Base-by-base conservation (phyloP, 2,888 invertebrate genomes). In the Eristalinus aeneus region DNA sequence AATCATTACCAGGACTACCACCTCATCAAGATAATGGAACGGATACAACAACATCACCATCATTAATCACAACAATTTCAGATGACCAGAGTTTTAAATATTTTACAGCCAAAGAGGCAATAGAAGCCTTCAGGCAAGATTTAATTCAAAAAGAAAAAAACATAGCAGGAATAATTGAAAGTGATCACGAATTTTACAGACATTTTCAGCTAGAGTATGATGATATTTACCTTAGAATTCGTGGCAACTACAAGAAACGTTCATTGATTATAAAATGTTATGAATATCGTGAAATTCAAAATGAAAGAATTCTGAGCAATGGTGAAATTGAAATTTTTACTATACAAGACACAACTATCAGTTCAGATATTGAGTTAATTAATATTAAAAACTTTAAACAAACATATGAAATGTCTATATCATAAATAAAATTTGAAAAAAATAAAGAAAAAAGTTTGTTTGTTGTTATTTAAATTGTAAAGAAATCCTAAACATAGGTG, bases 161-260 rank as follows among this genome's bases (percentile, higher is more conserved):
- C 56, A 84, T 84, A 69, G 73, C 69, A 11, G 76, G 80, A 34
- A 65, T 73, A 27, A 85, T 80, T 69, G 63, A 85, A 36, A 85
- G 77, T 23, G 27, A 79, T 1, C 12, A 75, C 22, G 61, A 79
- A 20, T 84, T 81, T 84, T 84, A 84, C 34, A 85, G 72, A 76
- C 75, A 85, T 68, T 85, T 75, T 23, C 71, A 65, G 27, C 46
- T 85, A 12, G 76, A 85, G 56, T 76, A 75, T 54, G 79, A 73
- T 39, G 34, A 74, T 20, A 53, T 73, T 11, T 20, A 32, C 8
- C 5, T 76, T 60, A 76, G 58, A 56, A 69, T 80, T 63, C 85
- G 79, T 0, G 76, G 75, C 56, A 23, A 78, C 36, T 78, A 79
- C 56, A 67, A 83, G 46, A 64, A 16, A 36, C 69, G 74, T 20